Evolutionary conservation across 1,140 invertebrate genomes (phyloP), one percentile per base, ranked within the genome.

Genomic region (Leucophenga varia): DNA sequence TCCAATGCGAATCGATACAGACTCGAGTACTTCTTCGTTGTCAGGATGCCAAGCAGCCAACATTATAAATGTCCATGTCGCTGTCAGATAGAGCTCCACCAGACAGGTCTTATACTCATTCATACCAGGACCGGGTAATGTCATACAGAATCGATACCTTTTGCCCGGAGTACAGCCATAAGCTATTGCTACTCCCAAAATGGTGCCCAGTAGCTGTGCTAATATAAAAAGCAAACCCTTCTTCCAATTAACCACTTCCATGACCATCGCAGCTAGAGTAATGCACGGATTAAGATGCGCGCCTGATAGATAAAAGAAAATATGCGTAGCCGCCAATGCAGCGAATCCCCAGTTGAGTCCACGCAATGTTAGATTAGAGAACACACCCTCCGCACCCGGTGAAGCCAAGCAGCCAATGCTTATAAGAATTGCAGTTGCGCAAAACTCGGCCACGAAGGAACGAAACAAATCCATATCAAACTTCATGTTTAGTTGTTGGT

Each of bases 271-370:
- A 1, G 53, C 53, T 3, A 55, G 12, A 0, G 53, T 39, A 2
- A 55, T 40, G 18, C 40, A 43, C 1, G 53, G 53, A 42, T 47
- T 55, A 0, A 55, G 25, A 8, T 55, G 53, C 0, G 53, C 53
- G 10, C 53, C 53, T 2, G 53, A 52, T 1, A 55, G 6, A 2
- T 47, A 35, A 3, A 43, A 34, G 3, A 55, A 55, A n/a, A 32
- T 35, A 20, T 52, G 49, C 1, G 53, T 55, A 1, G 35, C 21
- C 2, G 14, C 43, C 9, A 52, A 6, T 0, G 52, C 43, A 8
- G 18, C 10, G 2, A 43, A 34, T 2, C 53, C 53, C 53, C 53
- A 55, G 1, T 8, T 6, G 0, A 52, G 5, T 5, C 22, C 22
- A 25, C 22, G 22, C 10, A 25, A 10, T 25, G 22, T 25, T 25